Evolutionary conservation across 2,797 vertebrate genomes (phyloP).

Genomic region (Cossypha heuglini): DNA sequence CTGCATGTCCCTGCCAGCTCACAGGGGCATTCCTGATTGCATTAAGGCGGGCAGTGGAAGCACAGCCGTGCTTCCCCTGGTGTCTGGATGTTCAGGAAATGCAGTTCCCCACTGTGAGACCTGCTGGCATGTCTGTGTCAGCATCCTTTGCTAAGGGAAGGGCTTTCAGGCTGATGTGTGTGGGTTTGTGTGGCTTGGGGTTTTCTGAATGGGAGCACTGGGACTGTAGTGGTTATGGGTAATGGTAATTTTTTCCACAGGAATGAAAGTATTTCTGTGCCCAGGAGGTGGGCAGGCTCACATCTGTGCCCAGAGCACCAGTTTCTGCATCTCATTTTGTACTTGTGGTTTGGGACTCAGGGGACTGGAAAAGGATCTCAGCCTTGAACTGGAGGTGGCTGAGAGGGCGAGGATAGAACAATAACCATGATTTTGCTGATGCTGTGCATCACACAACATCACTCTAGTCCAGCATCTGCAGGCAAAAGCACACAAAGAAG

Average conservation of each 20-base stretch:
- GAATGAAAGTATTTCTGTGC: neutral
- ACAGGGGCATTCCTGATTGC: neutral
- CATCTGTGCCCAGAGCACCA: neutral
- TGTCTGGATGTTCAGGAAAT: neutral
- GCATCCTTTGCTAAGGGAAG: neutral
- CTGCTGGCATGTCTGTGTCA: neutral
- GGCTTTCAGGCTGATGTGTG: neutral
- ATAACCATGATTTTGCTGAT: neutral
- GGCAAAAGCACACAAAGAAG: neutral
- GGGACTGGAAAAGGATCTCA: neutral
- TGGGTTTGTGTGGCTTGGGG: neutral
- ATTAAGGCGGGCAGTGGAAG: neutral
- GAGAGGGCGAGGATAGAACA: fast-evolving
- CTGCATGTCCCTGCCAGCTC: fast-evolving
- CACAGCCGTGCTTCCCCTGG: fast-evolving
- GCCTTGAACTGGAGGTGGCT: neutral
- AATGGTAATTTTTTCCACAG: neutral
- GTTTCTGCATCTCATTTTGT: neutral
- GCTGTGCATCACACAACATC: neutral
- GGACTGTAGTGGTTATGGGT: neutral
- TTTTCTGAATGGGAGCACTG: fast-evolving
- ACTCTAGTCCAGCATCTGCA: neutral
- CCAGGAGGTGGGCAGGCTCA: neutral
- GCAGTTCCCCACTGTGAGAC: neutral
- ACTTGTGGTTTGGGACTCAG: neutral